Evolutionary conservation across 2,113 vertebrate species (phyloP).

Genomic region (Vanacampus margaritifer): DNA sequence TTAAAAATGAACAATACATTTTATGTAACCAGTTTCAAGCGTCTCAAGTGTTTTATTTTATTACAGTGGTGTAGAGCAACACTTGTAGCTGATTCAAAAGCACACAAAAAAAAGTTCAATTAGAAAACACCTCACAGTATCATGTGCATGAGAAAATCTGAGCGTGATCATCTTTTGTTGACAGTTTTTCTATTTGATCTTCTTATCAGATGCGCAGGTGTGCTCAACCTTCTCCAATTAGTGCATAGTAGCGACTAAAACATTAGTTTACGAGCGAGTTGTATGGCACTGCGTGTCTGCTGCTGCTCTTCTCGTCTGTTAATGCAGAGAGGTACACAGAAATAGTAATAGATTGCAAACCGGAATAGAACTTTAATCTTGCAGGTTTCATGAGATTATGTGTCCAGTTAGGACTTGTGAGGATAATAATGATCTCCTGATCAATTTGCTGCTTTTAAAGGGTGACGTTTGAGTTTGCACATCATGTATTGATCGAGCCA

Average conservation of each 20-base stretch:
- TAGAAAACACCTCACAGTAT: not conserved
- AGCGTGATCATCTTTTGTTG: not conserved
- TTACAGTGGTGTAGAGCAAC: not conserved
- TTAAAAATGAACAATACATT: no score
- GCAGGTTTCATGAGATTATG: not conserved
- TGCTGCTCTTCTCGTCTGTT: not conserved
- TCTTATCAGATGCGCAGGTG: not conserved
- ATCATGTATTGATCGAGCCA: not conserved
- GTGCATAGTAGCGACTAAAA: no score
- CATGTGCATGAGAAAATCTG: not conserved
- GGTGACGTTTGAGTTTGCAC: not conserved
- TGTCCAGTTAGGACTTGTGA: not conserved
- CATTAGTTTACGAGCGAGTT: not conserved
- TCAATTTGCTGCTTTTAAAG: not conserved
- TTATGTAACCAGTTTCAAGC: no score
- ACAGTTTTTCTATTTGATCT: not conserved
- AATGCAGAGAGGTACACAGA: slow-evolving; percentile 13
- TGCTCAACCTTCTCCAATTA: no score
- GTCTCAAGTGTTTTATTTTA: no score
- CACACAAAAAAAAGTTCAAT: not conserved
- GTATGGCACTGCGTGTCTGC: not conserved
- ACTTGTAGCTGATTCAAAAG: not conserved
- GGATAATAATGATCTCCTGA: not conserved
- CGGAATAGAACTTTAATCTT: not conserved
- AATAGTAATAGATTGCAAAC: not conserved